A percentile compares a stretch with the other conserved stretches of the same genome.
phyloP scores from a whole-genome alignment of 2,113 vertebrate species.

The Peromyscus leucopus region DNA sequence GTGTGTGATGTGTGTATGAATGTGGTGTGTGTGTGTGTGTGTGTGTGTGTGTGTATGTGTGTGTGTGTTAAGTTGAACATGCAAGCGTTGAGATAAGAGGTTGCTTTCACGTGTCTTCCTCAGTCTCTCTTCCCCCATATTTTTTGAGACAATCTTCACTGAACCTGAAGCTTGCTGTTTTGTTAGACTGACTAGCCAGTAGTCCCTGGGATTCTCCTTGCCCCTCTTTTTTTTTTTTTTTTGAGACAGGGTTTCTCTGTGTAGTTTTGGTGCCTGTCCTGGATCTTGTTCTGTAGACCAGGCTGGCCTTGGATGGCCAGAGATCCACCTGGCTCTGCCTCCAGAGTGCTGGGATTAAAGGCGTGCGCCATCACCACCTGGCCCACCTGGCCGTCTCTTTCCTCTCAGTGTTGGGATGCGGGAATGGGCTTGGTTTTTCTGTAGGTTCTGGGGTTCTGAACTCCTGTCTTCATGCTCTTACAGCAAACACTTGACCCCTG shows the following conservation, averaged over 20 bases:
- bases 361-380: too few relatives aligned
- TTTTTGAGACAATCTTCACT: not conserved
- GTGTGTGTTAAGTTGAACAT: not conserved
- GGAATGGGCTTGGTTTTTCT: not conserved
- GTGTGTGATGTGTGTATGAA: not conserved
- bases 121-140: not conserved
- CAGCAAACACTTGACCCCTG: not conserved
- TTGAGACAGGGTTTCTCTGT: too few relatives aligned
- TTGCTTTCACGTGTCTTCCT: not conserved
- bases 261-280: too few relatives aligned
- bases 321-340: too few relatives aligned
- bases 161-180: not conserved
- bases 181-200: not conserved
- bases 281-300: too few relatives aligned
- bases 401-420: not conserved
- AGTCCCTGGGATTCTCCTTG: too few relatives aligned
- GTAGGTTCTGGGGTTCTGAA: not conserved
- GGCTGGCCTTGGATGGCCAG: too few relatives aligned
- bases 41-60: too few relatives aligned
- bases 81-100: not conserved
- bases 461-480: not conserved
- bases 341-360: too few relatives aligned
- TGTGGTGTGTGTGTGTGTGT: not conserved
- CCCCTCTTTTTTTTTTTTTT: too few relatives aligned
- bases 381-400: not conserved